Evolutionary conservation across 2,113 vertebrate species (phyloP), one percentile per base, ranked within the genome.

Genomic region (Boleophthalmus pectinirostris): DNA sequence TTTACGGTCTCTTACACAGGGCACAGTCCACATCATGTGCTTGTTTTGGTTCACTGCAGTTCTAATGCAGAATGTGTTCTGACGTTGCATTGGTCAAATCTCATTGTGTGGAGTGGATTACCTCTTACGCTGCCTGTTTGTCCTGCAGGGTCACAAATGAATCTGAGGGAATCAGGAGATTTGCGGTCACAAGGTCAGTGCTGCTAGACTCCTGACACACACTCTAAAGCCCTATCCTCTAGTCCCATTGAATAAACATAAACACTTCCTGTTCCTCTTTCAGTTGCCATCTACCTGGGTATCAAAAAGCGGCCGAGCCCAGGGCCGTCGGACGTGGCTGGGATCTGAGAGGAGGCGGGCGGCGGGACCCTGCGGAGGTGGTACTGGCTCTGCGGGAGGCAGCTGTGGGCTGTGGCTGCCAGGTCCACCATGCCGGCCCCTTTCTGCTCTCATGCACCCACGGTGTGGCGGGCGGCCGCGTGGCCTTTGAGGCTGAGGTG

Each of bases 101-200:
- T 71, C 3, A 12, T 33, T 64, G 83, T 72, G 3, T 68, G 10
- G 10, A 18, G 35, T 58, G 73, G 67, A 79, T 65, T 47, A 69
- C 45, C 47, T 73, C 69, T 85, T 6, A 73, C 49, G 16, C 68
- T 24, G 11, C 53, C 51, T 74, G 72, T 90, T 83, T 84, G 78
- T 87, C 83, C 74, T 29, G 18, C 87, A 97, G 96, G 96, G 95
- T 97, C 96, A 58, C 96, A 97, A 95, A 97, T 96, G 94, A 97
- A 97, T 93, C 95, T 97, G 96, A 96, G 96, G 94, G 96, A 97
- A 94, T 96, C 96, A 87, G 95, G 95, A 93, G 96, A 97, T 92
- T 96, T 97, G 93, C 95, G 96, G 87, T 97, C 96, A 94, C 96
- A 97, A 95, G 96, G 96, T 96, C 68, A 88, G 94, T 86, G 7